These are phyloP conservation scores for Polymixis lichenea DNA, from an alignment of 2,888 invertebrate species.

Conservation along the genomic window DNA sequence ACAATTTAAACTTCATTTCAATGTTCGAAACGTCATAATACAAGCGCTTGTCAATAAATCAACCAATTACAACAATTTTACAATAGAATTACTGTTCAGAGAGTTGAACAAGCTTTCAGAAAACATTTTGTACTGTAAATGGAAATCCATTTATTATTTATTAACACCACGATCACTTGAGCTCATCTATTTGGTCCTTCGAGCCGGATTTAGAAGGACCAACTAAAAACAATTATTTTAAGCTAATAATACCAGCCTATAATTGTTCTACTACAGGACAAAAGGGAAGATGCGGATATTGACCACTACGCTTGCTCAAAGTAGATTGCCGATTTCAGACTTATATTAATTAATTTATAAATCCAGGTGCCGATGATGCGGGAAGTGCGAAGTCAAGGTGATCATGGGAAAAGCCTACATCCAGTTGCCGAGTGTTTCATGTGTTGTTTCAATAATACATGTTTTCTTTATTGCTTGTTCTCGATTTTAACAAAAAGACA, in stretches of 20 bases:
- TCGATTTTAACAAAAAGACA: too few relatives aligned
- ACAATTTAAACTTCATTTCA: not conserved
- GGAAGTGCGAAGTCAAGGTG: too few relatives aligned
- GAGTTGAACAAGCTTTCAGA: not conserved
- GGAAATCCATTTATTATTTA: not conserved
- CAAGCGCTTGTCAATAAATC: not conserved
- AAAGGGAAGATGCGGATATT: too few relatives aligned
- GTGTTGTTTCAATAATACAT: too few relatives aligned
- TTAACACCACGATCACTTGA: not conserved
- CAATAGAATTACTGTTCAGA: not conserved
- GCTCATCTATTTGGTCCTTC: not conserved
- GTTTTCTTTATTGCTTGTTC: too few relatives aligned
- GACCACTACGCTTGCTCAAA: not conserved
- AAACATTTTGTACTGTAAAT: not conserved
- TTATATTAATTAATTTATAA: too few relatives aligned
- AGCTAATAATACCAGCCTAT: too few relatives aligned
- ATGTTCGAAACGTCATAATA: not conserved
- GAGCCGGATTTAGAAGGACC: not conserved
- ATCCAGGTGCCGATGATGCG: too few relatives aligned
- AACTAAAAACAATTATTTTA: too few relatives aligned
- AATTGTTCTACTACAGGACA: too few relatives aligned
- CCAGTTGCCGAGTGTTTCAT: not conserved
- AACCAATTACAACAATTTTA: too few relatives aligned
- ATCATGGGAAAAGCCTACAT: not conserved
- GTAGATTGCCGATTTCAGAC: too few relatives aligned